phyloP scores from a whole-genome alignment of 1,140 invertebrate genomes.

The Venustaconcha ellipsiformis region DNA sequence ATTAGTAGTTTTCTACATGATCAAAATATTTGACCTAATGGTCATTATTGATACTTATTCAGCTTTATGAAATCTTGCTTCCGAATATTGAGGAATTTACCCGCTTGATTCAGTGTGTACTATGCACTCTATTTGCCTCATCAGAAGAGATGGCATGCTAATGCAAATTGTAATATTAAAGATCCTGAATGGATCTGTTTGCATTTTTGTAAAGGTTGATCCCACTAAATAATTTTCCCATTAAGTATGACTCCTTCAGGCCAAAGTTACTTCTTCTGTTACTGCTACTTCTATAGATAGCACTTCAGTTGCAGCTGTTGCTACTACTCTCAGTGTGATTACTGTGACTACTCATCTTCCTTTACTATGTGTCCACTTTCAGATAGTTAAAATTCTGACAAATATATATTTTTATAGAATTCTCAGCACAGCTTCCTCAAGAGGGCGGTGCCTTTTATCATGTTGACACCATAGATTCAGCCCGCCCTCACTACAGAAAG shows the following conservation, averaged over 20 bases:
- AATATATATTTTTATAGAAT: slow-evolving; percentile 76
- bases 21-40: too few species aligned
- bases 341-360: background rate
- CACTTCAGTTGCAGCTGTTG: background rate
- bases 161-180: too few species aligned
- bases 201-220: too few species aligned
- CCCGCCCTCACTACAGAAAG: slow-evolving; percentile 88
- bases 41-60: too few species aligned
- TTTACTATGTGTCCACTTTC: background rate
- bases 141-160: too few species aligned
- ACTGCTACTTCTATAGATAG: background rate
- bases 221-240: background rate
- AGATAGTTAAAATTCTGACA: slow-evolving; percentile 14
- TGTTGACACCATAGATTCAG: slow-evolving; percentile 93
- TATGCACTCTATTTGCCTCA: too few species aligned
- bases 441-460: slow-evolving; percentile 98
- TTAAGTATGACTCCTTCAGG: background rate
- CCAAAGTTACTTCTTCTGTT: background rate
- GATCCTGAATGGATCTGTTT: too few species aligned
- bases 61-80: too few species aligned
- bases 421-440: slow-evolving; percentile 91
- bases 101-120: too few species aligned
- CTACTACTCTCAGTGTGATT: background rate
- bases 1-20: too few species aligned
- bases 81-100: too few species aligned